Evolutionary conservation across 2,888 invertebrate species (phyloP).

Genomic region (Tipula helvola): DNA sequence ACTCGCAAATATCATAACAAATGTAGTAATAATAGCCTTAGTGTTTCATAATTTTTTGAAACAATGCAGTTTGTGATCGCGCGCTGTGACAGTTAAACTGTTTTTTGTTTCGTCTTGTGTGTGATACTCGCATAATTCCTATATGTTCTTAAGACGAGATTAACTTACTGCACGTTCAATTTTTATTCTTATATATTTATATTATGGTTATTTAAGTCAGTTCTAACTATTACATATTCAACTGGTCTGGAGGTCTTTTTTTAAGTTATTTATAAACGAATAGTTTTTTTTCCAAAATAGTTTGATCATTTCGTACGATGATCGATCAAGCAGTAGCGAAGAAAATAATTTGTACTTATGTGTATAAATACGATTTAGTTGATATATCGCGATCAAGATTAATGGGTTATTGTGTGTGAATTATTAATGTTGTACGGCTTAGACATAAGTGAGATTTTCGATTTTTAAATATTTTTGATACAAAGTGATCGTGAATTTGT

Average conservation of each 20-base stretch:
- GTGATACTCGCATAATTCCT: neutral
- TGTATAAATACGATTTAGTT: neutral
- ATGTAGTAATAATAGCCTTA: neutral
- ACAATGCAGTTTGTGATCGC: neutral
- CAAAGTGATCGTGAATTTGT: neutral
- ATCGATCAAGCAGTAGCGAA: neutral
- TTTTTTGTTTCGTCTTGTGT: neutral
- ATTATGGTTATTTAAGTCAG: neutral
- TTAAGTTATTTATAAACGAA: neutral
- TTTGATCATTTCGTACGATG: neutral
- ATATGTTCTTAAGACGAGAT: neutral
- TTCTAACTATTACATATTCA: neutral
- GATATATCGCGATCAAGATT: neutral
- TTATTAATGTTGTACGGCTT: neutral
- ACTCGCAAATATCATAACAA: neutral
- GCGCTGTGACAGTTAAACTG: neutral
- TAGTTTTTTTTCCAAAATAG: neutral
- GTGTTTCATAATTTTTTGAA: neutral
- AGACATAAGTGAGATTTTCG: neutral
- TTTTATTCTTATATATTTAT: neutral
- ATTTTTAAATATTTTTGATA: neutral
- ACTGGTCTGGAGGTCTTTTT: neutral
- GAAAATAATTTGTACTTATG: neutral
- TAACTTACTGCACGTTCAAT: neutral
- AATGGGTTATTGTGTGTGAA: neutral